Evolutionary conservation across 2,113 vertebrate genomes (phyloP).

Genomic region (Dendrocopos noguchii): DNA sequence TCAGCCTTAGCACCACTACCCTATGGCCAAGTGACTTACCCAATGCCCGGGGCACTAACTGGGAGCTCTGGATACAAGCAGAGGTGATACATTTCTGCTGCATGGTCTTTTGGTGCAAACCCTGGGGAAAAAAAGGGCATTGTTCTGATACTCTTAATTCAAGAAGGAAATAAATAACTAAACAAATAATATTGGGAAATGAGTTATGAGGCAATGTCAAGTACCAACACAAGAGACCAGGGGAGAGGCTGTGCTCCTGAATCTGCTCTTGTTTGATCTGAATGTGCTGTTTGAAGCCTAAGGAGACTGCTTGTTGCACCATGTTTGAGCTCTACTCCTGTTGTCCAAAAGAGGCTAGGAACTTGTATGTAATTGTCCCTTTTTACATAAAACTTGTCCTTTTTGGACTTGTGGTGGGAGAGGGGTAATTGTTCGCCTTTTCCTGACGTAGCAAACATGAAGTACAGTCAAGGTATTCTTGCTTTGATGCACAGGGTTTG

Average conservation of each 20-base stretch:
- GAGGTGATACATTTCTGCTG: not conserved
- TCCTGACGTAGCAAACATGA: not conserved
- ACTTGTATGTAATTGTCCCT: not conserved
- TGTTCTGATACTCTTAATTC: not conserved
- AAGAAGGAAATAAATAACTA: not conserved
- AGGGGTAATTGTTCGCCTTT: not conserved
- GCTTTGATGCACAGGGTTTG: not conserved
- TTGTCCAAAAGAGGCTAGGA: not conserved
- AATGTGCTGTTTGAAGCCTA: not conserved
- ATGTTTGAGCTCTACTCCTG: not conserved
- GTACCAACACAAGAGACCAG: not conserved
- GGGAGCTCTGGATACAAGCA: not conserved
- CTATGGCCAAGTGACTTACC: not conserved
- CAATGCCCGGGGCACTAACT: not conserved
- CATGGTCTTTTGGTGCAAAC: not conserved
- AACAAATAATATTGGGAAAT: not conserved
- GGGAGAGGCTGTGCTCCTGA: not conserved
- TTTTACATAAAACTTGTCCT: not conserved
- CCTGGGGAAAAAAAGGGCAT: not conserved
- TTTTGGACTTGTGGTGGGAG: not conserved
- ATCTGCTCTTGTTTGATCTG: not conserved
- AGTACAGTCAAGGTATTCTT: not conserved
- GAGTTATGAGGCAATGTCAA: not conserved
- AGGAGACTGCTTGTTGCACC: not conserved
- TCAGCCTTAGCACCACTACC: not conserved